A percentile compares a stretch with the other conserved stretches of the same genome.
phyloP scores from a whole-genome alignment of 2,888 invertebrate genomes.

The Campoletis raptor region DNA sequence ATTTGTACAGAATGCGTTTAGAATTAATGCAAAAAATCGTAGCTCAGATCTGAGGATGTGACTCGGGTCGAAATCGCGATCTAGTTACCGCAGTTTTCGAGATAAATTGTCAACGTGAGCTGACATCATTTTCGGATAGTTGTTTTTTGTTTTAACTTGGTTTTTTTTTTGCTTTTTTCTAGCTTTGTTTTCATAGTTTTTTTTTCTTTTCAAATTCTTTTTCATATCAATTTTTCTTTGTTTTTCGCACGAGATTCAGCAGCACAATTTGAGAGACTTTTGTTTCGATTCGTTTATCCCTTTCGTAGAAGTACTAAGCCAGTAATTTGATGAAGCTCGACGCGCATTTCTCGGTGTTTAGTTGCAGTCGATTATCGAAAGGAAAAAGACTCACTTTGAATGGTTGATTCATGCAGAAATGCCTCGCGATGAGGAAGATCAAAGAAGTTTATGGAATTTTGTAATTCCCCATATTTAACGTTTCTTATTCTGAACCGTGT shows the following conservation, averaged over 20 bases:
- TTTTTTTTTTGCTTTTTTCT: conserved; percentile 14
- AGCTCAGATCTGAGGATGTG: conserved; percentile 14
- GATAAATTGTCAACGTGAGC: conserved; percentile 36
- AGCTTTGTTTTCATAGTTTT: conserved; percentile 5
- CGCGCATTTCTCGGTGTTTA: conserved; percentile 29
- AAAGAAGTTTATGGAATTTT: background rate
- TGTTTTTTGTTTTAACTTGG: conserved; percentile 9
- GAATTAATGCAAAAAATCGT: conserved; percentile 39
- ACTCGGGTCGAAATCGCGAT: conserved; percentile 36
- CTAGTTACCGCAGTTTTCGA: conserved; percentile 5
- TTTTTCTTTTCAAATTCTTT: background rate
- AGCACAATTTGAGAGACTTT: conserved; percentile 30
- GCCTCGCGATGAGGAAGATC: background rate
- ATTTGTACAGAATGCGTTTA: conserved; percentile 77
- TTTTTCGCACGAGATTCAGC: conserved; percentile 4
- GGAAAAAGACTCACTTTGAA: conserved; percentile 23
- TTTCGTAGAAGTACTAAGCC: conserved; percentile 39
- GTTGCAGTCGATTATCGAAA: conserved; percentile 13
- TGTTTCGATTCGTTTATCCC: conserved; percentile 19
- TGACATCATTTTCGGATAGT: conserved; percentile 30
- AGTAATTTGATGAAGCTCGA: conserved; percentile 46
- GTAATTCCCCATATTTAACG: background rate
- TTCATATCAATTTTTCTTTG: background rate
- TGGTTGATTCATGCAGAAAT: conserved; percentile 9
- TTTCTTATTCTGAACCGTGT: too few species aligned